phyloP scores from a whole-genome alignment of 2,113 vertebrate species.

The Heterotis niloticus region DNA sequence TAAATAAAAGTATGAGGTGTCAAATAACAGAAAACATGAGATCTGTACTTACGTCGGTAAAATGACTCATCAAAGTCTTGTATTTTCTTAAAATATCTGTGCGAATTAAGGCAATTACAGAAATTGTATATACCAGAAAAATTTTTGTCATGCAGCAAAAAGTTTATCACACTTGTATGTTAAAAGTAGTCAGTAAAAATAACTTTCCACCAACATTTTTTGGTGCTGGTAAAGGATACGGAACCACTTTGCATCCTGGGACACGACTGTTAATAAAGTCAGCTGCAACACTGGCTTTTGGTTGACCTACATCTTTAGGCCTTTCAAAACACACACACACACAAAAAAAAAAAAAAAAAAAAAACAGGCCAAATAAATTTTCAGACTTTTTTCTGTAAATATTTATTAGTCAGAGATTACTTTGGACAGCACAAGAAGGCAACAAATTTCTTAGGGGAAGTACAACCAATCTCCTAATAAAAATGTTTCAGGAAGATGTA shows the following conservation, averaged over 20 bases:
- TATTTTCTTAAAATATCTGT: conserved; percentile 93
- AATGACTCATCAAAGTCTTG: conserved; percentile 92
- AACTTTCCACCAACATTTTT: background rate
- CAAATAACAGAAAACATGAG: background rate
- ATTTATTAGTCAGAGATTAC: no score
- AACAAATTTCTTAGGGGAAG: background rate
- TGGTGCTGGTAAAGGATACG: conserved; percentile 79
- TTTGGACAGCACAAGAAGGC: no score
- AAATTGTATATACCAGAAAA: background rate
- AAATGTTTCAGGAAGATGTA: background rate
- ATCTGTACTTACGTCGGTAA: conserved; percentile 81
- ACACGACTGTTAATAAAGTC: conserved; percentile 86
- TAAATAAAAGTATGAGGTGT: background rate
- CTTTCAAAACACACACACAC: conserved; percentile 61
- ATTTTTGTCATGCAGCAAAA: background rate
- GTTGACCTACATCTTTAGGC: conserved; percentile 86
- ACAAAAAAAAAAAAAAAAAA: no score
- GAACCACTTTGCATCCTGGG: conserved; percentile 80
- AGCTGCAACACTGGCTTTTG: conserved; percentile 93
- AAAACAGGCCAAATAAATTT: background rate
- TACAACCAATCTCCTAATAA: background rate
- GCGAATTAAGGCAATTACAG: conserved; percentile 55
- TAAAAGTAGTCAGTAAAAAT: background rate
- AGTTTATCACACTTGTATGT: no score
- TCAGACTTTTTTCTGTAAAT: no score